A percentile compares a stretch with the other conserved stretches of the same genome.
These are phyloP conservation scores for Lathamus discolor DNA, from an alignment of 2,113 vertebrate genomes.

Conservation along the genomic window DNA sequence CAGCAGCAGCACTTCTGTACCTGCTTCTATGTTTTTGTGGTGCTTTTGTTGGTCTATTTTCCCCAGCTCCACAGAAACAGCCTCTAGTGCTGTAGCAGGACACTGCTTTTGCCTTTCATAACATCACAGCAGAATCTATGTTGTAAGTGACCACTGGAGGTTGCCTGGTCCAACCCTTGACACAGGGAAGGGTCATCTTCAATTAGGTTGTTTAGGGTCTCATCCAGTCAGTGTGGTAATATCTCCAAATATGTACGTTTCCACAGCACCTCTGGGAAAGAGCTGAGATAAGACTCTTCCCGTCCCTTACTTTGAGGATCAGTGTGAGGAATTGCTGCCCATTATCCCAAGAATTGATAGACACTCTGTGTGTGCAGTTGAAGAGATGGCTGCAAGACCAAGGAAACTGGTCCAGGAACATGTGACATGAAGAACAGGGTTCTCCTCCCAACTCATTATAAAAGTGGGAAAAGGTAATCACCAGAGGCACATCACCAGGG, in stretches of 20 bases:
- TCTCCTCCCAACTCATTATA: neutral
- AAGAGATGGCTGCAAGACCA: neutral
- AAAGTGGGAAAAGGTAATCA: neutral
- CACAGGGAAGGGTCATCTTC: neutral
- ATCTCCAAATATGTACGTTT: neutral
- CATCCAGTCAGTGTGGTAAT: neutral
- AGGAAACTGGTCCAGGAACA: neutral
- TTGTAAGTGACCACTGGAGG: neutral
- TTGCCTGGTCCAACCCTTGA: accelerated
- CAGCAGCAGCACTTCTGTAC: neutral
- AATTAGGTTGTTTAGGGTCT: neutral
- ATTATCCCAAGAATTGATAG: neutral
- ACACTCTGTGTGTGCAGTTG: neutral
- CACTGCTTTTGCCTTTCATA: neutral
- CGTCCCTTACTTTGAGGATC: accelerated
- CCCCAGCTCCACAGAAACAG: neutral
- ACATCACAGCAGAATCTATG: neutral
- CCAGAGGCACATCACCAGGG: neutral
- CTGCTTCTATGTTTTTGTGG: neutral
- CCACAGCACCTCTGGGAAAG: neutral
- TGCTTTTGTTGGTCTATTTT: neutral
- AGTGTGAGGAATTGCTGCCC: neutral
- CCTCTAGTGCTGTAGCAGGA: neutral
- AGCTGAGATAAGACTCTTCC: neutral
- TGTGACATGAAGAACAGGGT: neutral